Conservation (phyloP, 1,140 invertebrate genomes). For the Pseudomyrmex dendroicus region DNA sequence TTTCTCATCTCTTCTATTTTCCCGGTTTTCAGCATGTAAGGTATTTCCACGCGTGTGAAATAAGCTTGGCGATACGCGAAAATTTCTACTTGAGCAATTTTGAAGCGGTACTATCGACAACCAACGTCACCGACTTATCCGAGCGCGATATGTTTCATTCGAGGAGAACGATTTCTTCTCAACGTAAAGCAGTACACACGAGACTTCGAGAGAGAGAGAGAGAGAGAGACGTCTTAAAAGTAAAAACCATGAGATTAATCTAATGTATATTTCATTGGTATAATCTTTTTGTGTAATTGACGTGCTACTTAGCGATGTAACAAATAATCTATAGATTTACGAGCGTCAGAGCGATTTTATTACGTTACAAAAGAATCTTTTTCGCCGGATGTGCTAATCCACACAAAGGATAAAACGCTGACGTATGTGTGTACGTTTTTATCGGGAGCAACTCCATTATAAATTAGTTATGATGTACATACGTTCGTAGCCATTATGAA, state of each 20-base stretch:
- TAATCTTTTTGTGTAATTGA: neutral
- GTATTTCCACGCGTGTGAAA: neutral
- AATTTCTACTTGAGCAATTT: conserved; percentile 54
- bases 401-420: neutral
- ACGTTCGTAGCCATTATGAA: conserved; percentile 30
- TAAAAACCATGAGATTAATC: neutral
- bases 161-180: conserved; percentile 8
- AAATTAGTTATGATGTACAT: conserved; percentile 40
- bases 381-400: neutral
- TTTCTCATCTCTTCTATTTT: neutral
- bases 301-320: neutral
- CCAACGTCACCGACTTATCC: conserved; percentile 42
- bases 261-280: neutral
- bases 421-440: conserved; percentile 3
- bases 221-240: neutral
- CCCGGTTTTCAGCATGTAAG: neutral
- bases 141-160: conserved; percentile 18
- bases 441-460: conserved; percentile 35
- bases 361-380: neutral
- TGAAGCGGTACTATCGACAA: conserved; percentile 35
- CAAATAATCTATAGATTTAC: neutral
- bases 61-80: conserved; percentile 33
- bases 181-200: neutral
- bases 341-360: neutral
- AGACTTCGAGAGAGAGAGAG: neutral